Conservation (phyloP, 2,888 invertebrate species). For the Zaprionus lineosus region DNA sequence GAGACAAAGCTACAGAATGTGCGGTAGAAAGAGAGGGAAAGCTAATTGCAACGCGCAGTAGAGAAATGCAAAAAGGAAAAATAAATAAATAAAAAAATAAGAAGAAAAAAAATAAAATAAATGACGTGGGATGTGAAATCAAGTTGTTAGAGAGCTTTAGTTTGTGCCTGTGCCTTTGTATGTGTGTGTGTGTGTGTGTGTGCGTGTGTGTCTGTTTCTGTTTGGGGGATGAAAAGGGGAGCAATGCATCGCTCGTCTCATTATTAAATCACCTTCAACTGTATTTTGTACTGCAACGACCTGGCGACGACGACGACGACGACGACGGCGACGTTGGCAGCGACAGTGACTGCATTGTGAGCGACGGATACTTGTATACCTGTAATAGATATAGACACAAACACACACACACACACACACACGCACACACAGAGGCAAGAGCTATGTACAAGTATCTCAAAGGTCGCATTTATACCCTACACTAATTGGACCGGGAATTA, state of each 20-base stretch:
- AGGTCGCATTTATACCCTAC: too few relatives aligned
- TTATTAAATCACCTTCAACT: slow-evolving; percentile 80
- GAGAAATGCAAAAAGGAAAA: slow-evolving; percentile 31
- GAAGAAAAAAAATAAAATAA: background rate
- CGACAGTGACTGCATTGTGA: slow-evolving; percentile 27
- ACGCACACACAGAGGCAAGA: background rate
- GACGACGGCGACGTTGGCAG: slow-evolving; percentile 11
- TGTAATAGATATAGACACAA: slow-evolving; percentile 26
- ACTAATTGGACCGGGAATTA: too few relatives aligned
- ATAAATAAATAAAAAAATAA: too few relatives aligned
- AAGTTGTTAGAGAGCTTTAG: background rate
- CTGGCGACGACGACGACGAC: slow-evolving; percentile 38
- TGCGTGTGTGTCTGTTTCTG: background rate
- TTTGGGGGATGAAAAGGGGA: background rate
- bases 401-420: background rate
- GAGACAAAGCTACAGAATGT: too few relatives aligned
- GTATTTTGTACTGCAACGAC: slow-evolving; percentile 72
- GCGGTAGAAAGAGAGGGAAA: background rate
- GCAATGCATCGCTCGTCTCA: slow-evolving; percentile 26
- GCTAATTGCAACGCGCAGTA: slow-evolving; percentile 22
- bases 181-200: background rate
- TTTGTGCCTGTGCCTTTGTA: background rate
- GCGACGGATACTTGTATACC: slow-evolving; percentile 35
- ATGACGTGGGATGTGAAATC: slow-evolving; percentile 21
- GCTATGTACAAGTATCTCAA: too few relatives aligned